Percentiles rank a stretch among this genome's conserved stretches.
Evolutionary conservation across 2,888 invertebrate species (phyloP).

Genomic region (Rotaria socialis): DNA sequence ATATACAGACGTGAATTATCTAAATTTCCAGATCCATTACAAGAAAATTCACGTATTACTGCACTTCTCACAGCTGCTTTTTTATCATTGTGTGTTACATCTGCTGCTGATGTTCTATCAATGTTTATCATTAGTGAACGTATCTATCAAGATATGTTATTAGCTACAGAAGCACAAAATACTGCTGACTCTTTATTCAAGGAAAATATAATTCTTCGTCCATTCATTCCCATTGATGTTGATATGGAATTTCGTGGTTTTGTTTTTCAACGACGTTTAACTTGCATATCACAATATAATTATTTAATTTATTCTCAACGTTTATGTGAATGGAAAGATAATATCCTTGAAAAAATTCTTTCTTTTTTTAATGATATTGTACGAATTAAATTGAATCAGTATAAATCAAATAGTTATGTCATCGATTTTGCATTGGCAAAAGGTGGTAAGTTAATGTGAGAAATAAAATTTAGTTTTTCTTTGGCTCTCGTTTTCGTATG

Average conservation of each 20-base stretch:
- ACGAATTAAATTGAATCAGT: slow-evolving; percentile 48
- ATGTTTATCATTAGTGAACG: slow-evolving; percentile 52
- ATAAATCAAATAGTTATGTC: slow-evolving; percentile 50
- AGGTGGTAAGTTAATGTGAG: background rate
- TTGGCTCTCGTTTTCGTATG: background rate
- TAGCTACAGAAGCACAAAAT: slow-evolving; percentile 50
- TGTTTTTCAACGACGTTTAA: slow-evolving; percentile 50
- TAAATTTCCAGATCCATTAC: slow-evolving; percentile 46
- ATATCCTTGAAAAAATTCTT: slow-evolving; percentile 48
- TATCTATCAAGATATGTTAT: slow-evolving; percentile 52
- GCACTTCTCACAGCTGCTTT: slow-evolving; percentile 52
- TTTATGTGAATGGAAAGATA: slow-evolving; percentile 48
- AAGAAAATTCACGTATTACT: slow-evolving; percentile 51
- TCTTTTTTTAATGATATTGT: slow-evolving; percentile 49
- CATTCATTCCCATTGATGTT: slow-evolving; percentile 52
- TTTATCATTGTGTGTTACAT: slow-evolving; percentile 50
- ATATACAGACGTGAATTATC: slow-evolving; percentile 49
- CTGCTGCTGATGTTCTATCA: slow-evolving; percentile 50
- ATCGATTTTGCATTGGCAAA: slow-evolving; percentile 52
- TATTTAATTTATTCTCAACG: slow-evolving; percentile 51
- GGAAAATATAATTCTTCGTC: slow-evolving; percentile 52
- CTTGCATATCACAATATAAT: slow-evolving; percentile 52
- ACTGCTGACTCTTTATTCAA: slow-evolving; percentile 46
- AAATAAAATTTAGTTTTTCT: background rate
- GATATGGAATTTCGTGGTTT: slow-evolving; percentile 54